These are phyloP conservation scores for Sinhomidia bicolor DNA, from an alignment of 2,888 invertebrate genomes.

Conservation along the genomic window DNA sequence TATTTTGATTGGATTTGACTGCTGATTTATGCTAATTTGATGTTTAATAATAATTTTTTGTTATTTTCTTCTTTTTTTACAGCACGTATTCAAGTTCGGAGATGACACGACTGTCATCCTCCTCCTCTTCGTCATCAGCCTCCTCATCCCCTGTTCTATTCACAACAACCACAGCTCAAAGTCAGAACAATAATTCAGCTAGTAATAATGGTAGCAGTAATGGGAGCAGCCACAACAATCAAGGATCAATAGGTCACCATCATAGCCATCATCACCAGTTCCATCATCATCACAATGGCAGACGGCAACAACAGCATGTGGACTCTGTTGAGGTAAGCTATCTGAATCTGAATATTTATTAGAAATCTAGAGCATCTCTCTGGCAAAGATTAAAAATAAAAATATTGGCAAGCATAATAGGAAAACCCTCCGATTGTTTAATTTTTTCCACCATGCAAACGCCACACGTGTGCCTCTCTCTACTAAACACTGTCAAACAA, in stretches of 20 bases:
- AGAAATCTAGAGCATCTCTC: constrained; percentile 30
- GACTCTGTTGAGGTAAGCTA: constrained; percentile 78
- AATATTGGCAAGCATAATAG: constrained; percentile 44
- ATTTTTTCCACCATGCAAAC: constrained; percentile 5
- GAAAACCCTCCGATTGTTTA: not conserved
- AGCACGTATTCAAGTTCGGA: constrained; percentile 80
- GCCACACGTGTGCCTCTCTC: constrained; percentile 5
- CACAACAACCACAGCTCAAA: constrained; percentile 78
- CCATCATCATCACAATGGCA: constrained; percentile 65
- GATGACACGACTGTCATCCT: constrained; percentile 80
- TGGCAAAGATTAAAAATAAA: not conserved
- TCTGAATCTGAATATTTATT: too few species aligned
- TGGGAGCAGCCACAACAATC: constrained; percentile 64
- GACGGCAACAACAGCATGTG: constrained; percentile 64
- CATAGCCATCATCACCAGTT: constrained; percentile 67
- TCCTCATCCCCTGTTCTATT: constrained; percentile 79
- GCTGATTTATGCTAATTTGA: constrained; percentile 34
- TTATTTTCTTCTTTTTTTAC: constrained; percentile 54
- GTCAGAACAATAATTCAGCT: constrained; percentile 65
- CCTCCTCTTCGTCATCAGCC: constrained; percentile 79
- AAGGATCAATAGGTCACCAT: constrained; percentile 66
- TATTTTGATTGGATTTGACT: not conserved
- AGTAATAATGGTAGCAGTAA: constrained; percentile 46
- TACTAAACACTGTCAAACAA: too few species aligned
- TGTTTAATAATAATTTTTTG: constrained; percentile 6